Conservation (phyloP, 2,888 invertebrate genomes). For the Drosophila buzzatii region DNA sequence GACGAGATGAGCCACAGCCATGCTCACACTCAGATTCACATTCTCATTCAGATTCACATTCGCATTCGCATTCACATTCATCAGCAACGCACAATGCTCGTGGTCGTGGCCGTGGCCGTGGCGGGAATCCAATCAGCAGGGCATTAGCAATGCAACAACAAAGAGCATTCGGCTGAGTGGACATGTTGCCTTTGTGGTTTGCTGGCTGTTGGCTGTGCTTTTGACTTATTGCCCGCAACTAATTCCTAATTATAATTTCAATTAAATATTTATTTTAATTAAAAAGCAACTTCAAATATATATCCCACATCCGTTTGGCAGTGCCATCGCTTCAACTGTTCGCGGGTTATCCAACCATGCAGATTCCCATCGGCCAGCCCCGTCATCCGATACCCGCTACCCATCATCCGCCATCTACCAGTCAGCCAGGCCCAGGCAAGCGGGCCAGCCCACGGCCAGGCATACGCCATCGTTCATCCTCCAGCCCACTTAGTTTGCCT, state of each 20-base stretch:
- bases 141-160: conserved; percentile 42
- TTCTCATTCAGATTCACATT: background rate
- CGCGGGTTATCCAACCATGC: conserved; percentile 38
- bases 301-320: conserved; percentile 47
- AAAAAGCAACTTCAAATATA: conserved; percentile 73
- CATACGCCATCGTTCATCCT: conserved; percentile 18
- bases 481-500: conserved; percentile 52
- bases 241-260: conserved; percentile 72
- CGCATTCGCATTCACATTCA: too few relatives aligned
- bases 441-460: conserved; percentile 12
- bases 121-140: conserved; percentile 16
- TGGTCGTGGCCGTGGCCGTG: background rate
- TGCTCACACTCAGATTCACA: background rate
- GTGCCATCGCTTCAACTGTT: conserved; percentile 32
- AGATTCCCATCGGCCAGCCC: conserved; percentile 26
- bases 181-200: conserved; percentile 21
- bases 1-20: background rate
- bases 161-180: conserved; percentile 20
- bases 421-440: background rate
- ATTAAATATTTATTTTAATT: conserved; percentile 82
- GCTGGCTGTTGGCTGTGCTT: conserved; percentile 30
- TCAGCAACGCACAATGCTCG: background rate
- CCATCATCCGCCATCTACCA: too few relatives aligned
- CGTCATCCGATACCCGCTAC: too few relatives aligned
- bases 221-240: conserved; percentile 70